Evolutionary conservation across 2,113 vertebrate genomes (phyloP), one percentile per base, ranked within the genome.

Genomic region (Xiphias gladius): DNA sequence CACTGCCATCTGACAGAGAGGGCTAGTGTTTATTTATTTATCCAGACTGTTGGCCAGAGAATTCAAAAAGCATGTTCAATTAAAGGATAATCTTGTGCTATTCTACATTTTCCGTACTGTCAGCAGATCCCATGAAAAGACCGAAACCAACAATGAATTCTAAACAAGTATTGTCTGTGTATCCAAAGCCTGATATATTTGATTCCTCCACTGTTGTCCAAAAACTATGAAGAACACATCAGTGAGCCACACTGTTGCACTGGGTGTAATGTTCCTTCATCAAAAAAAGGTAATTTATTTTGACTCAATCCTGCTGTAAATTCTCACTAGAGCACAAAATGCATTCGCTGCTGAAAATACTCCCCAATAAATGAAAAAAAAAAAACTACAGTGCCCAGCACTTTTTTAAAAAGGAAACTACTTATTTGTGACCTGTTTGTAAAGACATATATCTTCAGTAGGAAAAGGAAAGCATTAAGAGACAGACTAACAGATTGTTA

Each of bases 1-100:
- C 5, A 97, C 97, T 22, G 91, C 95, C 5, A 93, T 98, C 76
- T 99, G 76, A 94, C 32, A 8, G 20, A 62, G 28, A 80, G 30
- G 8, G 55, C 7, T 50, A n/a, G n/a, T 6, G 46, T 1, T 32
- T 35, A 70, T 39, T 64, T 76, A 50, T 48, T 20, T n/a, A 63
- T 57, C n/a, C 17, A 72, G 1, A 10, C 20, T 19, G 16, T 20
- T 39, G 41, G n/a, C 61, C 30, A 71, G 71, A 73, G 22, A 57
- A 43, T 64, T 30, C 17, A 71, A 73, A n/a, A 73, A 62, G 1
- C 43, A 58, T 22, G 11, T 10, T 54, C 11, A 54, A 0, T 46
- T 41, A 46, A 63, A 52, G 20, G n/a, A 54, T 73, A 41, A 71
- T n/a, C 17, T 9, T 11, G 35, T 41, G 26, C 17, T 61, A 20